These are phyloP conservation scores for Oreochromis tanganicae DNA, from an alignment of 2,113 vertebrate genomes.

Conservation along the genomic window DNA sequence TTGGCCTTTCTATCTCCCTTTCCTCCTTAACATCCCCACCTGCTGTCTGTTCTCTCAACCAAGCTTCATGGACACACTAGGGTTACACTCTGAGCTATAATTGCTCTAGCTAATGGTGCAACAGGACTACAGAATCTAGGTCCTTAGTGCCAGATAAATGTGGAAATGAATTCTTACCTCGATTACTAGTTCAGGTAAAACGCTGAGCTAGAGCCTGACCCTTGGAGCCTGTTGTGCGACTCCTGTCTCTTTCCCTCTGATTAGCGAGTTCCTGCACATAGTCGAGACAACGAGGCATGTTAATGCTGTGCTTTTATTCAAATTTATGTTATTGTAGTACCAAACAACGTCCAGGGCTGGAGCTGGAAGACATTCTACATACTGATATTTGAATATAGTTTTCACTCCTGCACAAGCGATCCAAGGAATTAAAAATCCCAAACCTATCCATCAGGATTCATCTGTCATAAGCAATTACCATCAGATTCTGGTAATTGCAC, in stretches of 20 bases:
- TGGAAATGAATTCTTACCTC: background rate
- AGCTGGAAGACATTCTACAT: background rate
- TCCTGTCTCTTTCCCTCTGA: background rate
- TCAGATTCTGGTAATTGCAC: conserved; percentile 29
- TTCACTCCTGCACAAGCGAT: background rate
- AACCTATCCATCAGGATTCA: conserved; percentile 36
- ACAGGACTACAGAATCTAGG: background rate
- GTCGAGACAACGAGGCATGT: background rate
- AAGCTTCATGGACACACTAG: background rate
- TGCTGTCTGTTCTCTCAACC: background rate
- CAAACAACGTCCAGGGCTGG: conserved; percentile 5
- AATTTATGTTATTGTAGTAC: background rate
- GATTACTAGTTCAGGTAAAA: background rate
- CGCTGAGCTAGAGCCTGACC: background rate
- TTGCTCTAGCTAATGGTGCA: conserved; percentile 15
- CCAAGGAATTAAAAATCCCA: conserved; percentile 3
- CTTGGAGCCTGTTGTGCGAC: background rate
- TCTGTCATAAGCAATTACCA: conserved; percentile 24
- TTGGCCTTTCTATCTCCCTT: background rate
- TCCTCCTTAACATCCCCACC: background rate
- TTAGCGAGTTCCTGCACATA: background rate
- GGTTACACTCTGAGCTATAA: conserved; percentile 9
- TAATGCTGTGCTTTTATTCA: background rate
- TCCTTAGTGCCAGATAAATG: background rate
- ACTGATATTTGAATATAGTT: background rate